Evolutionary conservation across 2,113 vertebrate species (phyloP).

Genomic region (Petaurus breviceps): DNA sequence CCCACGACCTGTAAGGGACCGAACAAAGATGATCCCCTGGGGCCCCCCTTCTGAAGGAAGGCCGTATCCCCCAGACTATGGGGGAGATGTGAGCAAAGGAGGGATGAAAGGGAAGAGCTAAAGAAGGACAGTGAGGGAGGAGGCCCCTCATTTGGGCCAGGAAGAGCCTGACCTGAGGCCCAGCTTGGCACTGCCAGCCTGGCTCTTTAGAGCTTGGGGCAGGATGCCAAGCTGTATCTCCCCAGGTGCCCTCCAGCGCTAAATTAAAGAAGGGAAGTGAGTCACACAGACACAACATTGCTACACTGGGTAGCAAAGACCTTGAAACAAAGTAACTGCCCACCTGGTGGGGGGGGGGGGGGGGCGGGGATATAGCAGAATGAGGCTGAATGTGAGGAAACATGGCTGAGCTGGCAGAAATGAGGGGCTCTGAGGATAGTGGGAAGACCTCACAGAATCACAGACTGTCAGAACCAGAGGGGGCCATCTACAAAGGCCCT

Average conservation of each 20-base stretch:
- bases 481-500: too few species aligned
- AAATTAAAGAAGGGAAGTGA: background rate
- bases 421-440: background rate
- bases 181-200: conserved; percentile 54
- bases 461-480: too few species aligned
- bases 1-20: background rate
- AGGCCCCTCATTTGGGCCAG: background rate
- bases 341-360: too few species aligned
- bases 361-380: too few species aligned
- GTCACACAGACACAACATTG: background rate
- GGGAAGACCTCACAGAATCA: too few species aligned
- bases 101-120: background rate
- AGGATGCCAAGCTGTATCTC: too few species aligned
- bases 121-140: background rate
- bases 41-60: too few species aligned
- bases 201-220: conserved; percentile 51
- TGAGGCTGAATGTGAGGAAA: too few species aligned
- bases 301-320: background rate
- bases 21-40: too few species aligned
- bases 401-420: background rate
- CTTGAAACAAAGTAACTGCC: background rate
- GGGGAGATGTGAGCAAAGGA: background rate
- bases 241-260: background rate
- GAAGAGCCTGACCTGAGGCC: conserved; percentile 53
- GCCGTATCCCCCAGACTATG: too few species aligned